Conservation (phyloP, 2,113 vertebrate genomes). For the Gila orcuttii region DNA sequence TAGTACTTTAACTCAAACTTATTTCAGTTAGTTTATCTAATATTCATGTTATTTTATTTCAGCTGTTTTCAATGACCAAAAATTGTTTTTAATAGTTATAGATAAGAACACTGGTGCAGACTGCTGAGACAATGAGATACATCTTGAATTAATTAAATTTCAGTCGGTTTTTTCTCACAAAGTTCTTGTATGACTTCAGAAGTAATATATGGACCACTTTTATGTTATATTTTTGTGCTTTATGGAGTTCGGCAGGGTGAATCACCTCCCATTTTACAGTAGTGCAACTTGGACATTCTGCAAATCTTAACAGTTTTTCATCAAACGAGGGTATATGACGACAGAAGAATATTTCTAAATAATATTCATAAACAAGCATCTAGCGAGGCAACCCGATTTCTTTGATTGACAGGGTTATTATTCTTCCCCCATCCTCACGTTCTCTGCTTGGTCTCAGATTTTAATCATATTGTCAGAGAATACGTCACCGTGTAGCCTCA, state of each 20-base stretch:
- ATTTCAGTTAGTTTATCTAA: no score
- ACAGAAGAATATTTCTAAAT: neutral
- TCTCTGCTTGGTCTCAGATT: neutral
- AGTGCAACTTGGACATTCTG: neutral
- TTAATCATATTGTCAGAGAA: slow-evolving; percentile 46
- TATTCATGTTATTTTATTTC: no score
- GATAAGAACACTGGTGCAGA: no score
- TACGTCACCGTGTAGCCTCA: slow-evolving; percentile 8
- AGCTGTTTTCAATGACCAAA: no score
- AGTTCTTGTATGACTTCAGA: no score
- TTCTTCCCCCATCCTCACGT: neutral
- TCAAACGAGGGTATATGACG: neutral
- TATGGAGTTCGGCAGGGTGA: neutral
- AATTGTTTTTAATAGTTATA: no score
- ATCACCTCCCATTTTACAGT: neutral
- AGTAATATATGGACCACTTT: neutral
- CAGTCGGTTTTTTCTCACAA: no score
- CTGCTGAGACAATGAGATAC: no score
- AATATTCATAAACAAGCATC: neutral
- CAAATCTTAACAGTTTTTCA: neutral
- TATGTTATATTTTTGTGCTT: neutral
- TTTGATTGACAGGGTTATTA: neutral
- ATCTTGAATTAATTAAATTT: no score
- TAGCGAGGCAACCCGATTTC: no score
- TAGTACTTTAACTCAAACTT: no score